phyloP scores from a whole-genome alignment of 2,113 vertebrate species.

The Neotoma lepida region DNA sequence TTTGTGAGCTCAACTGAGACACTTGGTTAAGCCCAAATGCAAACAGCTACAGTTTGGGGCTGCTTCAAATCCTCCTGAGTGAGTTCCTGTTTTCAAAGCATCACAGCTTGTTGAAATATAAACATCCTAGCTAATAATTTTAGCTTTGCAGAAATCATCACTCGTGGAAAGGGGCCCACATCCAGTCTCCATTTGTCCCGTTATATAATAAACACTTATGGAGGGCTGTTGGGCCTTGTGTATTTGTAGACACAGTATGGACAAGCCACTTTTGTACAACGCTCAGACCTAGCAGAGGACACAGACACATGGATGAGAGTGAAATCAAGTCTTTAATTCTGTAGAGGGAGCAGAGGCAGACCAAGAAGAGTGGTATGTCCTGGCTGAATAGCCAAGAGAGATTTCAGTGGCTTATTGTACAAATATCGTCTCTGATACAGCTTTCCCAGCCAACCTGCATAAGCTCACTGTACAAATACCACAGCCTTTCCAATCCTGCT shows the following conservation, averaged over 20 bases:
- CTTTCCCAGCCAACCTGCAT: neutral
- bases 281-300: neutral
- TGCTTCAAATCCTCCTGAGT: neutral
- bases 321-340: neutral
- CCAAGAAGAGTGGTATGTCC: neutral
- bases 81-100: constrained; percentile 69
- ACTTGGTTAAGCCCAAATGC: constrained; percentile 23
- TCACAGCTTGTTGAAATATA: constrained; percentile 59
- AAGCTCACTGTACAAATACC: neutral
- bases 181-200: neutral
- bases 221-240: neutral
- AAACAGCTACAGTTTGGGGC: constrained; percentile 25
- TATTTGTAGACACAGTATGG: neutral
- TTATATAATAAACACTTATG: constrained; percentile 1
- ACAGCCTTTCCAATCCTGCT: neutral
- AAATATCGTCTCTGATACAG: neutral
- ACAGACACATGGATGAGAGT: neutral
- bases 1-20: neutral
- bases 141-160: constrained; percentile 39
- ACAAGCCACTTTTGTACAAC: neutral
- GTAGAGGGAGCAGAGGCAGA: rapidly evolving
- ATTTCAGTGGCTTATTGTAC: neutral
- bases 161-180: neutral
- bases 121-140: constrained; percentile 71
- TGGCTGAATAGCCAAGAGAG: neutral